Percentiles rank a stretch among this genome's conserved stretches.
Evolutionary conservation across 1,140 invertebrate genomes (phyloP).

Genomic region (Drosophila saltans): DNA sequence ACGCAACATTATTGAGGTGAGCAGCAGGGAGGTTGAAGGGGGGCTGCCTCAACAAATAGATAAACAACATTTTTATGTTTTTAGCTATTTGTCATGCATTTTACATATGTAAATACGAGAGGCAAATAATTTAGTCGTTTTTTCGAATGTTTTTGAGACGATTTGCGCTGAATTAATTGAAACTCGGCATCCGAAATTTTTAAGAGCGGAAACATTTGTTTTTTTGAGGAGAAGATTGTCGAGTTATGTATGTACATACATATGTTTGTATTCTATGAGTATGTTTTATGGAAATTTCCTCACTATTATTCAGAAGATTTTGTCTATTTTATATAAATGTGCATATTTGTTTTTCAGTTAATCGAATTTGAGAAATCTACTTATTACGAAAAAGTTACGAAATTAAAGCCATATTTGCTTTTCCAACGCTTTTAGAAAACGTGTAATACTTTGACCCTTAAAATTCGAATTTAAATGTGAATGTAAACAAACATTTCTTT

Average conservation of each 20-base stretch:
- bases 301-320: background rate
- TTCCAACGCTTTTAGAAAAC: no score
- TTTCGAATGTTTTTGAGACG: slow-evolving; percentile 14
- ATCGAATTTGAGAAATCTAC: no score
- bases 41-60: slow-evolving; percentile 22
- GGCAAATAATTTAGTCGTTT: slow-evolving; percentile 34
- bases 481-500: background rate
- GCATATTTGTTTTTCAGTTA: no score
- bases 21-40: background rate
- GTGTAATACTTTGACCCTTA: background rate
- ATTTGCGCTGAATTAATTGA: slow-evolving; percentile 28
- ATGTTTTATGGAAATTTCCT: background rate
- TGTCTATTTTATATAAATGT: background rate
- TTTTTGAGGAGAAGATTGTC: background rate
- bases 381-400: no score
- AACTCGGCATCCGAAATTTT: background rate
- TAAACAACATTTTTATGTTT: slow-evolving; percentile 52
- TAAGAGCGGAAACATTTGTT: background rate
- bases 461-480: background rate
- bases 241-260: background rate
- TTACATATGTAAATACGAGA: slow-evolving; percentile 69
- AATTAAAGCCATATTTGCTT: no score
- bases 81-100: slow-evolving; percentile 49
- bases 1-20: slow-evolving; percentile 1
- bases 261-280: background rate